These are phyloP conservation scores for Porphyrio hochstetteri DNA, from an alignment of 2,113 vertebrate genomes.

Conservation along the genomic window DNA sequence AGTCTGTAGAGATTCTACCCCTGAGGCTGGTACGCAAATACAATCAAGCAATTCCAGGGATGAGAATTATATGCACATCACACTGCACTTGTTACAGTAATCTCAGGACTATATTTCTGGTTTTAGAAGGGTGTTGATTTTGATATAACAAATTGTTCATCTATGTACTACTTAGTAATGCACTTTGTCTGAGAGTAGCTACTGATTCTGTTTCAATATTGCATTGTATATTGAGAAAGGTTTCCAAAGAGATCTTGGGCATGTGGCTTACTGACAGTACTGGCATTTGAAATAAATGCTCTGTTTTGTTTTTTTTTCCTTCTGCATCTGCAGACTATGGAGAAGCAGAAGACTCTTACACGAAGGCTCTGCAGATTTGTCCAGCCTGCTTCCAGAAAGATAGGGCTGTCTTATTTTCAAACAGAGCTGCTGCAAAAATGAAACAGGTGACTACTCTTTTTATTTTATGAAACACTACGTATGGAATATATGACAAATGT, in stretches of 20 bases:
- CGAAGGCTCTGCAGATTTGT: constrained; percentile 78
- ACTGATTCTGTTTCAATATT: background rate
- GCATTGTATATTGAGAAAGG: background rate
- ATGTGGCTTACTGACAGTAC: background rate
- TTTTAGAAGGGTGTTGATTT: background rate
- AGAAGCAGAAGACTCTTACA: constrained; percentile 83
- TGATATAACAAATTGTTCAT: background rate
- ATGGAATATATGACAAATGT: background rate
- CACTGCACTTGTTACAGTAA: background rate
- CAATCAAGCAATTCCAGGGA: background rate
- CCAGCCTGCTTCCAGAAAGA: constrained; percentile 84
- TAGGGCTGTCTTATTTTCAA: constrained; percentile 86
- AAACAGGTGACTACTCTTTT: constrained; percentile 78
- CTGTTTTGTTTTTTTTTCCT: background rate
- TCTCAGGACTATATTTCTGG: background rate
- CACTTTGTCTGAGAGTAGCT: background rate
- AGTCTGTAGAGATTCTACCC: background rate
- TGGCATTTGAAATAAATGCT: background rate
- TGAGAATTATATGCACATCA: background rate
- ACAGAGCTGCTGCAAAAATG: constrained; percentile 87
- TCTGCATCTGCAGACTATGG: constrained; percentile 74
- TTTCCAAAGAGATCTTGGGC: background rate
- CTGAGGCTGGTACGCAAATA: background rate
- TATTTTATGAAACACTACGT: background rate
- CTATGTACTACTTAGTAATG: background rate